Conservation (phyloP, 2,888 invertebrate species). For the Galerucella pusilla region DNA sequence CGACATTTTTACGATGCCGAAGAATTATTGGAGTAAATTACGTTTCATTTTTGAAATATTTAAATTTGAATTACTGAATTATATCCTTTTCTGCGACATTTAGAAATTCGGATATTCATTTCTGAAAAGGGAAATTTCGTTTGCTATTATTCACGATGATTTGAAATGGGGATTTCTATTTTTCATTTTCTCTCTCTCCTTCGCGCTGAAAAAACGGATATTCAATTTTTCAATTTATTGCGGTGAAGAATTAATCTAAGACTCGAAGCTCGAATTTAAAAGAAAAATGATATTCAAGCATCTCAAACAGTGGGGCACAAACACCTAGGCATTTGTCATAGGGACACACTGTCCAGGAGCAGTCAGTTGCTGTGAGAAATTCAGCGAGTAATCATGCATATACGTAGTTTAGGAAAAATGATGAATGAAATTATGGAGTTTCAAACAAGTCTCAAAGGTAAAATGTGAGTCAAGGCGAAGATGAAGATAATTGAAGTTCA, state of each 20-base stretch:
- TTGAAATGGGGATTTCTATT: constrained; percentile 5
- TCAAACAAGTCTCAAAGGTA: no score
- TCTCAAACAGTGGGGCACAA: no score
- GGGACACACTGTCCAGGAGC: no score
- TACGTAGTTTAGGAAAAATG: no score
- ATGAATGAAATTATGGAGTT: no score
- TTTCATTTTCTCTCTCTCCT: not conserved
- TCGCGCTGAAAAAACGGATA: constrained; percentile 1
- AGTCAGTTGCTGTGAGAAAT: no score
- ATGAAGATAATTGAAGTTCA: no score
- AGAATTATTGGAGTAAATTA: constrained; percentile 62
- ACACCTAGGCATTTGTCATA: no score
- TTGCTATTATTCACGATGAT: constrained; percentile 29
- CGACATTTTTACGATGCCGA: constrained; percentile 61
- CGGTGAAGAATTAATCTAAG: constrained; percentile 14
- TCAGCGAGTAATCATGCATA: no score
- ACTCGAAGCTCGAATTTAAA: not conserved
- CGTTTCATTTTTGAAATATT: constrained; percentile 61
- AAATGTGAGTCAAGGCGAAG: no score
- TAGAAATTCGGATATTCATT: constrained; percentile 52
- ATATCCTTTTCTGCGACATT: constrained; percentile 53
- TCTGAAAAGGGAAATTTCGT: constrained; percentile 37
- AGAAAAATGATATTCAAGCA: not conserved
- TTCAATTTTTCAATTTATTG: constrained; percentile 18
- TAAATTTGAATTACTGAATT: constrained; percentile 60